These are phyloP conservation scores for Euura lappo DNA, from an alignment of 1,140 invertebrate genomes.

Conservation along the genomic window DNA sequence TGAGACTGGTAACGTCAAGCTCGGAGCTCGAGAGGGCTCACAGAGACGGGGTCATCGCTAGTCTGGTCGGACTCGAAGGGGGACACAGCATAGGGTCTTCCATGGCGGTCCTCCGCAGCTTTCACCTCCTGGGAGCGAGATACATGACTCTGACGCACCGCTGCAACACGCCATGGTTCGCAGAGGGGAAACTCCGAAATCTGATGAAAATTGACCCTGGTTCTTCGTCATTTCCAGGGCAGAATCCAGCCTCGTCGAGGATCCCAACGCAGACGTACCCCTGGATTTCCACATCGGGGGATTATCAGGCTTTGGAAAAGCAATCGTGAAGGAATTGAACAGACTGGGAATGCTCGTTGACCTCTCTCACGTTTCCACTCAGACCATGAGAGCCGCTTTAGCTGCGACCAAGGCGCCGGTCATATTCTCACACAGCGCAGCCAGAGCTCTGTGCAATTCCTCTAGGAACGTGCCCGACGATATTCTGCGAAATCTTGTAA, in stretches of 20 bases:
- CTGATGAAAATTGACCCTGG: not conserved
- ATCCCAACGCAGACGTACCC: constrained; percentile 57
- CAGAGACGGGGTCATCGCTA: constrained; percentile 77
- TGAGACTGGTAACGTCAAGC: constrained; percentile 63
- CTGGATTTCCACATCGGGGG: constrained; percentile 67
- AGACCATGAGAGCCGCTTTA: constrained; percentile 86
- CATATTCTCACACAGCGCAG: constrained; percentile 92
- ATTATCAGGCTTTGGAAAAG: constrained; percentile 73
- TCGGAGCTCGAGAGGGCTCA: constrained; percentile 77
- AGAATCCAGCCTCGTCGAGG: constrained; percentile 61
- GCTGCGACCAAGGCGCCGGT: constrained; percentile 84
- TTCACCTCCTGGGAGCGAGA: constrained; percentile 81
- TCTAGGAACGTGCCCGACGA: constrained; percentile 89
- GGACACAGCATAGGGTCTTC: constrained; percentile 86
- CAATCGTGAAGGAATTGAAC: constrained; percentile 86
- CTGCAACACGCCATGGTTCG: constrained; percentile 85
- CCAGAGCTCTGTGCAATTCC: constrained; percentile 84
- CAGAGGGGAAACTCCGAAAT: not conserved
- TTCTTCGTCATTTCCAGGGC: constrained; percentile 50
- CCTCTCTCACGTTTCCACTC: constrained; percentile 86
- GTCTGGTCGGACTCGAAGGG: constrained; percentile 85
- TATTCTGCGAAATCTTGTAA: constrained; percentile 78
- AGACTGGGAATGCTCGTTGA: constrained; percentile 94
- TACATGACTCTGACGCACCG: constrained; percentile 88
- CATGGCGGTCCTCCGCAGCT: constrained; percentile 79